These are phyloP conservation scores for Rhadinocentrus ornatus DNA, from an alignment of 2,797 vertebrate species.

Conservation along the genomic window DNA sequence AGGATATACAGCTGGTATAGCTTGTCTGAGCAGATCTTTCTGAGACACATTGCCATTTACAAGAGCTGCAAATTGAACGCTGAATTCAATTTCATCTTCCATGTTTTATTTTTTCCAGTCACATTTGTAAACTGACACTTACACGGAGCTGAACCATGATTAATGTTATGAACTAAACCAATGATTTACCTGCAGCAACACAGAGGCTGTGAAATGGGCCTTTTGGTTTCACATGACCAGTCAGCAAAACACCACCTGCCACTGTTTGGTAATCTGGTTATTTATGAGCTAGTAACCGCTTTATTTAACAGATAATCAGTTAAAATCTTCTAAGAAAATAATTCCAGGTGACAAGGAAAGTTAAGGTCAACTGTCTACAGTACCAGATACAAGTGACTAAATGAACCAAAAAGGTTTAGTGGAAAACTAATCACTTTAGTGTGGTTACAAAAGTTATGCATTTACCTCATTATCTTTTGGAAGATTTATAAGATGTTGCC, in stretches of 20 bases:
- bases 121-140: background rate
- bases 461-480: constrained; percentile 42
- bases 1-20: background rate
- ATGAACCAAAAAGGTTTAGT: background rate
- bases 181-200: background rate
- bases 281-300: constrained; percentile 13
- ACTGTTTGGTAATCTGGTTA: constrained; percentile 35
- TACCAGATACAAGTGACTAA: background rate
- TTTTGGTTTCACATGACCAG: constrained; percentile 27
- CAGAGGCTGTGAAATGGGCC: background rate
- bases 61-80: background rate
- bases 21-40: background rate
- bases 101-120: background rate
- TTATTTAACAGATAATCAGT: constrained; percentile 8
- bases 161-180: background rate
- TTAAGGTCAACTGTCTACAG: background rate
- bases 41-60: background rate
- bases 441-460: constrained; percentile 13
- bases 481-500: constrained; percentile 9
- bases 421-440: background rate
- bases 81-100: background rate
- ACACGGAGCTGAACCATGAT: constrained; percentile 1
- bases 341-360: background rate
- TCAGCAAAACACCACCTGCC: constrained; percentile 27
- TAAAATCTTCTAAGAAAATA: background rate